Percentiles rank a stretch among this genome's conserved stretches.
These are phyloP conservation scores for Xyrichtys novacula DNA, from an alignment of 2,797 vertebrate species.

Conservation along the genomic window DNA sequence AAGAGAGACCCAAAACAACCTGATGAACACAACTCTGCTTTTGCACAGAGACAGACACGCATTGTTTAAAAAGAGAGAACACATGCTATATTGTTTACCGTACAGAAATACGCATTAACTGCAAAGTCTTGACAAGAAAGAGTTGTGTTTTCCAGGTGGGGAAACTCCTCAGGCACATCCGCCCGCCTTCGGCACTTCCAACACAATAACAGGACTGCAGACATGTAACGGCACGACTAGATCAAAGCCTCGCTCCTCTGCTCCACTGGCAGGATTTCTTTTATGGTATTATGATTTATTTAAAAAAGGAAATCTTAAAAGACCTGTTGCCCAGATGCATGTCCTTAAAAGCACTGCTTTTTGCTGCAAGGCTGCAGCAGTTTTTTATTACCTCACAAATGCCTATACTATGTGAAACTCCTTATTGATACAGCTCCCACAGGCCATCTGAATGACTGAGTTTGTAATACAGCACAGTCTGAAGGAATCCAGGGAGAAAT, in stretches of 20 bases:
- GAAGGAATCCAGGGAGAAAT: constrained; percentile 15
- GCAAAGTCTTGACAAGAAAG: constrained; percentile 12
- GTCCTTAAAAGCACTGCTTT: constrained; percentile 48
- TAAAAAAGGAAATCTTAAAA: constrained; percentile 42
- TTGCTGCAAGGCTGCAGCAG: constrained; percentile 20
- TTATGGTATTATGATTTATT: constrained; percentile 29
- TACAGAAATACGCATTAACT: constrained; percentile 14
- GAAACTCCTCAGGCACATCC: constrained; percentile 35
- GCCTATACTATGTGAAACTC: not conserved
- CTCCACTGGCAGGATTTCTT: not conserved
- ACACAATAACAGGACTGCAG: constrained; percentile 38
- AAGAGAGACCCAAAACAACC: constrained; percentile 9
- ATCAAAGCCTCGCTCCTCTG: constrained; percentile 28
- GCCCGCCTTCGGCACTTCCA: constrained; percentile 22
- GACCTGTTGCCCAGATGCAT: constrained; percentile 52
- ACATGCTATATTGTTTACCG: constrained; percentile 17
- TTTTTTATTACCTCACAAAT: constrained; percentile 1
- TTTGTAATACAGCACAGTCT: not conserved
- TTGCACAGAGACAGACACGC: constrained; percentile 21
- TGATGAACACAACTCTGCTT: constrained; percentile 16
- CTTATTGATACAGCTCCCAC: not conserved
- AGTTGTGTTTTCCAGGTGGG: constrained; percentile 52
- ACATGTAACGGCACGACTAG: constrained; percentile 49
- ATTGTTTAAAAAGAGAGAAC: constrained; percentile 12
- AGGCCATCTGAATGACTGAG: constrained; percentile 1